Evolutionary conservation across 2,797 vertebrate genomes (phyloP), one percentile per base, ranked within the genome.

Genomic region (Schizopygopsis pylzovi): DNA sequence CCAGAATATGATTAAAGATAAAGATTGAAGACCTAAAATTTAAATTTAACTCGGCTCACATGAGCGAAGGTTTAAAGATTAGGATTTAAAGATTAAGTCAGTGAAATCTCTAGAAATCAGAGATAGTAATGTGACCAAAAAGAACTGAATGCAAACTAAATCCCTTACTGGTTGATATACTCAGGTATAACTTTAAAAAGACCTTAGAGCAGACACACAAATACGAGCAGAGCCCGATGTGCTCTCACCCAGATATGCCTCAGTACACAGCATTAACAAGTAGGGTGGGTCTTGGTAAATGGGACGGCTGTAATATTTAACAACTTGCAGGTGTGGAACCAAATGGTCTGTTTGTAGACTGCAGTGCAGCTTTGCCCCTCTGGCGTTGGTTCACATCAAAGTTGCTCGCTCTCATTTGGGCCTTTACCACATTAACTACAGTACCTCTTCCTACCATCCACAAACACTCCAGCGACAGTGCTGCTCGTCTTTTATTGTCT

Each of bases 251-350:
- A 84, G 72, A 52, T 70, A 67, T 56, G 73, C 70, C 72, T 75
- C 59, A 81, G 75, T 75, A 71, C 79, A 73, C 81, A 78, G 76
- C 39, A 79, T 85, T 83, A 81, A 88, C 83, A 86, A 61, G 73
- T 41, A 73, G 85, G 91, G 89, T 90, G 85, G 89, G 90, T 91
- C 43, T 77, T 90, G 87, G 90, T 90, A 94, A 93, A 93, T 89
- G 87, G 85, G 82, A 11, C 61, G 65, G 91, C 89, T 91, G 93
- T 92, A 93, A 90, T 86, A 91, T 85, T 92, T 95, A 95, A 97
- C 92, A 88, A 92, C 91, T 94, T 95, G 93, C 96, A 96, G 95
- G 95, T 96, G 94, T 90, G 85, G 85, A 54, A 90, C 89, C 81
- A 81, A 90, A 81, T 85, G 87, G 82, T 88, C 87, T 77, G 72